Evolutionary conservation across 2,113 vertebrate genomes (phyloP).

Genomic region (Chionomys nivalis): DNA sequence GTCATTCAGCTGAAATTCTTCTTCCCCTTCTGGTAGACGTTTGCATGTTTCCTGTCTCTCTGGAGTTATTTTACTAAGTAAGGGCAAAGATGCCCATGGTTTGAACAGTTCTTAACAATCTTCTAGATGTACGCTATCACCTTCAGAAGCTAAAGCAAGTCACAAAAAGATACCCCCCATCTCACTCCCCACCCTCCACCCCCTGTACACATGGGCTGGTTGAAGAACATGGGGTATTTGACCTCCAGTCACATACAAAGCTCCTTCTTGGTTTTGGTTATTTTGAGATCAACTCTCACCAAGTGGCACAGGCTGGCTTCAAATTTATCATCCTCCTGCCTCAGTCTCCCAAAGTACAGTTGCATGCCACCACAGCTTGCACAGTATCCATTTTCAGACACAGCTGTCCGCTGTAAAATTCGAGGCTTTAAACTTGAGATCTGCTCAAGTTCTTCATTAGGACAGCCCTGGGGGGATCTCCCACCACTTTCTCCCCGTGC

Average conservation of each 20-base stretch:
- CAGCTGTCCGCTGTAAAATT: neutral
- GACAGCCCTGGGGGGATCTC: neutral
- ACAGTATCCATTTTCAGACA: neutral
- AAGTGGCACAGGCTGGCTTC: neutral
- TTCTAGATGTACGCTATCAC: constrained; percentile 31
- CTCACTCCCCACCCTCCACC: neutral
- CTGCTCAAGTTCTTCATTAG: neutral
- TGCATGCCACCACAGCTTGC: too few species aligned
- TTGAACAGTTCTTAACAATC: constrained; percentile 37
- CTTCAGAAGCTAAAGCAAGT: constrained; percentile 34
- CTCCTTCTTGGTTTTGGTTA: neutral
- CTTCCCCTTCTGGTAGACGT: neutral
- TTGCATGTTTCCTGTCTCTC: neutral
- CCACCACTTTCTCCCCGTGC: neutral
- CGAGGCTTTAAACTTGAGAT: neutral
- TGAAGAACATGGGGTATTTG: constrained; percentile 8
- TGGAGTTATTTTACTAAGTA: constrained; percentile 41
- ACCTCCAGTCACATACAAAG: neutral
- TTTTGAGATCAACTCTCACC: neutral
- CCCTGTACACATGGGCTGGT: neutral
- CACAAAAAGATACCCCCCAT: neutral
- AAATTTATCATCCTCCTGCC: neutral
- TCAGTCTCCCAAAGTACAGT: neutral
- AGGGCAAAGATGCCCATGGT: neutral
- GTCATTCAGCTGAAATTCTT: neutral